Evolutionary conservation across 1,140 invertebrate genomes (phyloP).

Genomic region (Ceratina australensis): DNA sequence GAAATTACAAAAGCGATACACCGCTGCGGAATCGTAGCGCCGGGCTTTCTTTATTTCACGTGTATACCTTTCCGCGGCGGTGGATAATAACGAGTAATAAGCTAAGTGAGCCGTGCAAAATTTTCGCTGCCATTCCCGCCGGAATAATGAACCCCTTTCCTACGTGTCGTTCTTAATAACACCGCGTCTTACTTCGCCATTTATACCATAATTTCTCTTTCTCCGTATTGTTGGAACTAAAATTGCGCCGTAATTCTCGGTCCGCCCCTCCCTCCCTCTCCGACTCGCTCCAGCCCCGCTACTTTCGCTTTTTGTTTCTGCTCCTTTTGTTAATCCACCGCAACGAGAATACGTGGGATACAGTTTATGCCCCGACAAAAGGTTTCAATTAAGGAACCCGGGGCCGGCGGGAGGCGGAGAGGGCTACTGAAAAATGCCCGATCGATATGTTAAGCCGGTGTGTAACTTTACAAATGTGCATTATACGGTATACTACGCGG

Average conservation of each 20-base stretch:
- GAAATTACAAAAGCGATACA: slow-evolving; percentile 27
- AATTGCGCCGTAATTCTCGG: slow-evolving; percentile 52
- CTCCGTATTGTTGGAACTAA: slow-evolving; percentile 54
- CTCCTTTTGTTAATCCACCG: slow-evolving; percentile 34
- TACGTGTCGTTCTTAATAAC: slow-evolving; percentile 50
- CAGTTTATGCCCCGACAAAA: slow-evolving; percentile 59
- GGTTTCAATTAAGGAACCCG: slow-evolving; percentile 62
- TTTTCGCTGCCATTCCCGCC: slow-evolving; percentile 45
- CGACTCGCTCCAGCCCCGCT: background rate
- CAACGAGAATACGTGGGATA: slow-evolving; percentile 40
- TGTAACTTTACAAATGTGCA: slow-evolving; percentile 60
- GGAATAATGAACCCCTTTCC: slow-evolving; percentile 40
- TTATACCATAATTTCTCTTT: slow-evolving; percentile 58
- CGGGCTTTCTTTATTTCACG: slow-evolving; percentile 24
- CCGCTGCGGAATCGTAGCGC: slow-evolving; percentile 7
- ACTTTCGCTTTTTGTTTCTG: slow-evolving; percentile 6
- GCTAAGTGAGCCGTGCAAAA: slow-evolving; percentile 44
- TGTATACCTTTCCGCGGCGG: slow-evolving; percentile 23
- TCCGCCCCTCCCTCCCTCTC: background rate
- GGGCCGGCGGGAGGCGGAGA: slow-evolving; percentile 1
- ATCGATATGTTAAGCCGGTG: slow-evolving; percentile 36
- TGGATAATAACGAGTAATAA: slow-evolving; percentile 50
- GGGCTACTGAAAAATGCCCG: slow-evolving; percentile 52
- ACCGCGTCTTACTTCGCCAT: slow-evolving; percentile 41
- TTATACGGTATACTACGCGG: slow-evolving; percentile 44